Percentiles rank a stretch among this genome's conserved stretches.
Conservation (phyloP, 2,888 invertebrate genomes). For the Drosophila anomalata region DNA sequence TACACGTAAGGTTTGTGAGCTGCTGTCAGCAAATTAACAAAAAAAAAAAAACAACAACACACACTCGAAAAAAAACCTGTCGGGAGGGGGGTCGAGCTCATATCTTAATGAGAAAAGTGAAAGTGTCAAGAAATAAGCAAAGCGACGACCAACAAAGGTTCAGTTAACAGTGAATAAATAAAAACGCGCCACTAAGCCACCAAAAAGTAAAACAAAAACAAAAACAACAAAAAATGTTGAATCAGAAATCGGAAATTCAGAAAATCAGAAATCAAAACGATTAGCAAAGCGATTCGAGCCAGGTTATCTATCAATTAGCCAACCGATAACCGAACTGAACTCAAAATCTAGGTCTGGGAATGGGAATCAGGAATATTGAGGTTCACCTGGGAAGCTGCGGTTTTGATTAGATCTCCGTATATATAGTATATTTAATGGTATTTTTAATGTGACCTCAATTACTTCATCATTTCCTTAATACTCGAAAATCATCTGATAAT, state of each 20-base stretch:
- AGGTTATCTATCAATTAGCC: conserved; percentile 45
- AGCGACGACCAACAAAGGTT: conserved; percentile 36
- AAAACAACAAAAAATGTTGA: background rate
- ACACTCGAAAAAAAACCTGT: conserved; percentile 34
- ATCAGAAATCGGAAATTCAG: conserved; percentile 11
- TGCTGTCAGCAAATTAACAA: conserved; percentile 26
- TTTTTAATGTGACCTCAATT: conserved; percentile 1
- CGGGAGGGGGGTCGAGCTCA: conserved; percentile 56
- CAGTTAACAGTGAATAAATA: conserved; percentile 72
- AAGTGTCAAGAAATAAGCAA: conserved; percentile 71
- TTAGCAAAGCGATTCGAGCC: conserved; percentile 19
- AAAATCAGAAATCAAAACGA: conserved; percentile 19
- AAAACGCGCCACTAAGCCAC: conserved; percentile 56
- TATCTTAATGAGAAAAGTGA: conserved; percentile 80
- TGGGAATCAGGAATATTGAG: too few relatives aligned
- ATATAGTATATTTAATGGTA: background rate
- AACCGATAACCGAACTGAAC: conserved; percentile 32
- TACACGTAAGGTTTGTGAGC: conserved; percentile 33
- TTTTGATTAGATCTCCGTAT: background rate
- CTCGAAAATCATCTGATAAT: background rate
- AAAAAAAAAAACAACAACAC: conserved; percentile 6
- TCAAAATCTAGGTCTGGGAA: conserved; percentile 18
- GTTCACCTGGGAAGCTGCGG: background rate
- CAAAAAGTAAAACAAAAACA: background rate
- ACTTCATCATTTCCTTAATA: background rate